A percentile compares a stretch with the other conserved stretches of the same genome.
Conservation (phyloP, 2,113 vertebrate genomes). For the Brienomyrus brachyistius region DNA sequence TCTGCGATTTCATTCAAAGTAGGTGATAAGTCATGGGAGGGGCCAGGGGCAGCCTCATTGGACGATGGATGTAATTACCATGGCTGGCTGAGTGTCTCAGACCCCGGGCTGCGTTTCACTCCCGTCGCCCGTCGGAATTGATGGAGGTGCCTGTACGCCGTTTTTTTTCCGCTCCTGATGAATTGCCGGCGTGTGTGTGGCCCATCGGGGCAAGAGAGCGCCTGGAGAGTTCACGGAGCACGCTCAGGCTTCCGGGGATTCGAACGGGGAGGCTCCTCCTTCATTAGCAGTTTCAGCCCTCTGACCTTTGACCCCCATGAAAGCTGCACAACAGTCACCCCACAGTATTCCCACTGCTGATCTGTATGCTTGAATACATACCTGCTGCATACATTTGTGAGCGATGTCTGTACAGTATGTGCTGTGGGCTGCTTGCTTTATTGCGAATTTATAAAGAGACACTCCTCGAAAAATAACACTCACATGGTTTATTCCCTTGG, state of each 20-base stretch:
- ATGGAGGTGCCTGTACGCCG: background rate
- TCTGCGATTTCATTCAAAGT: constrained; percentile 2
- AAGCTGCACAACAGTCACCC: background rate
- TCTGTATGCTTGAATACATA: background rate
- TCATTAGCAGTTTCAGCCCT: background rate
- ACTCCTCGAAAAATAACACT: background rate
- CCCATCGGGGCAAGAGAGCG: background rate
- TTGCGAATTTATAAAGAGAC: background rate
- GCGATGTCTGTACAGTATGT: background rate
- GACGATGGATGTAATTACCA: background rate
- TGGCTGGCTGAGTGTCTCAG: background rate
- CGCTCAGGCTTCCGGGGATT: background rate
- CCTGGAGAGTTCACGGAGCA: background rate
- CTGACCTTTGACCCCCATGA: background rate
- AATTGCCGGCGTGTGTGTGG: background rate
- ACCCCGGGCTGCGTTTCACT: background rate
- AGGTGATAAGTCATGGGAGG: background rate
- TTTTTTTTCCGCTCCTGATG: background rate
- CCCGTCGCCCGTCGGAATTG: background rate
- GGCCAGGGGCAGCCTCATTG: background rate
- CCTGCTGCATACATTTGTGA: background rate
- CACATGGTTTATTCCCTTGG: background rate
- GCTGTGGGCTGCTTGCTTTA: background rate
- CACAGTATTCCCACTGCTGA: background rate
- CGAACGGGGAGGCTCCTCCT: background rate